Evolutionary conservation across 2,113 vertebrate species (phyloP), one percentile per base, ranked within the genome.

Genomic region (Cinclus cinclus): DNA sequence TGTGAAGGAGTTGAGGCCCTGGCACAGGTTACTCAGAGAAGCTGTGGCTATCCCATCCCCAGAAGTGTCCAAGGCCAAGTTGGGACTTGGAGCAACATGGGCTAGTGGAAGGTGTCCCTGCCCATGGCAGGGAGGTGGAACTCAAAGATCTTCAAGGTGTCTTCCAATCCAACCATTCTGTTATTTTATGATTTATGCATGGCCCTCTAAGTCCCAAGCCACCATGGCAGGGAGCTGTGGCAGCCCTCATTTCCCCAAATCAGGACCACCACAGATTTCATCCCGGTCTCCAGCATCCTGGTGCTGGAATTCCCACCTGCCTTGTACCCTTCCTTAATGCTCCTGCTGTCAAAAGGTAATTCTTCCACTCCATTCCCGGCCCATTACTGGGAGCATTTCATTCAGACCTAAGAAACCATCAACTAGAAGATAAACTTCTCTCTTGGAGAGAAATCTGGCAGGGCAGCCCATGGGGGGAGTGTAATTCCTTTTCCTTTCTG

Each of bases 271-370:
- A 27, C 1, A 69, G 30, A 53, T 2, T 0, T 37, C 33, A 68
- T 19, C 28, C 16, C 0, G 0, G 4, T 42, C 31, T 71, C 42
- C 64, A 81, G 6, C 17, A 11, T 21, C 28, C 19, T 0, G 0
- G 4, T 19, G 23, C 2, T 49, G 5, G 23, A 75, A 14, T 3
- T 79, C 15, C 33, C 65, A 50, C 37, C 24, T 76, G 31, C 65
- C 23, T 67, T 70, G 24, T 13, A 14, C 46, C 15, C 21, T 16
- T 49, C 59, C 44, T 37, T 55, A 68, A 37, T 0, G 0, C 5
- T 79, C 44, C 44, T 71, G 33, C 24, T 59, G 18, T 11, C 41
- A 18, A 76, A 76, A 46, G 14, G 1, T 5, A 44, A n/a, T 75
- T 64, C 37, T 67, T 10, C 52, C 75, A 64, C 13, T 7, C 30